These are phyloP conservation scores for Eurystomus glaucurus DNA, from an alignment of 2,797 vertebrate genomes.

Conservation along the genomic window DNA sequence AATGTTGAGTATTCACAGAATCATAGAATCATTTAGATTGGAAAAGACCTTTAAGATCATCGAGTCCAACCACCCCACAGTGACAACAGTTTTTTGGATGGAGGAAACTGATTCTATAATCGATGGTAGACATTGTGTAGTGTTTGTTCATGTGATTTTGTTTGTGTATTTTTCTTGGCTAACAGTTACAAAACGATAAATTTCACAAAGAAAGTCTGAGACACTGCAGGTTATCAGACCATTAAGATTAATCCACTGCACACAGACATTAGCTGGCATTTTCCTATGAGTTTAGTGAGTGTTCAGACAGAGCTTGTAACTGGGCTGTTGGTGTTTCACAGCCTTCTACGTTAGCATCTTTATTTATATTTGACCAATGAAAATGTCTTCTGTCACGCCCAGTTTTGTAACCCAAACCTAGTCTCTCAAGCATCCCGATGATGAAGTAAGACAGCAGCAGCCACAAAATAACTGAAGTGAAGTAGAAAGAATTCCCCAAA, in stretches of 20 bases:
- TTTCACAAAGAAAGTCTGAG: background rate
- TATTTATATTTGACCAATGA: background rate
- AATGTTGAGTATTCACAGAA: background rate
- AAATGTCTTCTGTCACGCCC: fast-evolving
- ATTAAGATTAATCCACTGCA: fast-evolving
- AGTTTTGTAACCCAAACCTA: background rate
- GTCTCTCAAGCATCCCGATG: background rate
- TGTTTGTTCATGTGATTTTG: background rate
- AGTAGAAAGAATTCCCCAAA: fast-evolving
- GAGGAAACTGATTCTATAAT: background rate
- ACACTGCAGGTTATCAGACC: fast-evolving
- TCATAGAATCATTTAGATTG: background rate
- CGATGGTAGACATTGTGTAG: fast-evolving
- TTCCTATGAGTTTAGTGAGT: background rate
- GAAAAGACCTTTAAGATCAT: background rate
- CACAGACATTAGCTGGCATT: background rate
- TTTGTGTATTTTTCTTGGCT: background rate
- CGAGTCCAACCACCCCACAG: background rate
- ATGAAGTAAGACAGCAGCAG: background rate
- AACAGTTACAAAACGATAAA: background rate
- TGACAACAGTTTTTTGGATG: background rate
- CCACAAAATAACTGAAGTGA: fast-evolving
- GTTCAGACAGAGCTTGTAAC: background rate
- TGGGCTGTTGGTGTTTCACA: background rate
- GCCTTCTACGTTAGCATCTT: background rate